Evolutionary conservation across 2,113 vertebrate genomes (phyloP).

Genomic region (Trochalopteron elliotii): DNA sequence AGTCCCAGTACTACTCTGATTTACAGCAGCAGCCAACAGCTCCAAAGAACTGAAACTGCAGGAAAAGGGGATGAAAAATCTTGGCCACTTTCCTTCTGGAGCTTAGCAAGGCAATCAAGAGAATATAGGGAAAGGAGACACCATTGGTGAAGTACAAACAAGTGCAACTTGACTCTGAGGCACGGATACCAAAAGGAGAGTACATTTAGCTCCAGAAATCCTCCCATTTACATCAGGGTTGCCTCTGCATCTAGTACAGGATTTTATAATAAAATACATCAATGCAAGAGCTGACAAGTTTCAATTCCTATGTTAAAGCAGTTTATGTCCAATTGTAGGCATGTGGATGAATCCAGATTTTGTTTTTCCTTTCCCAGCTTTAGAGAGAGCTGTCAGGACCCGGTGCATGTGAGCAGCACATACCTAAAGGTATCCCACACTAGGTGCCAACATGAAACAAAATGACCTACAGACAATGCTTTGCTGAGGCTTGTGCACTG

Average conservation of each 20-base stretch:
- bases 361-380: background rate
- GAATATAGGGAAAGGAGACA: background rate
- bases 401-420: background rate
- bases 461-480: background rate
- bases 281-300: rapidly evolving
- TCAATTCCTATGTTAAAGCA: background rate
- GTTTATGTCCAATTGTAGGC: background rate
- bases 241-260: background rate
- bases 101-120: background rate
- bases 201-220: background rate
- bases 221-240: background rate
- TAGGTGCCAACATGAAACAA: rapidly evolving
- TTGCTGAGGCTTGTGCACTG: no score
- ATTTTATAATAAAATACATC: background rate
- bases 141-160: background rate
- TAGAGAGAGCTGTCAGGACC: background rate
- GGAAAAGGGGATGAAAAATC: background rate
- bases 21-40: background rate
- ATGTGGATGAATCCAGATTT: background rate
- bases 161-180: background rate
- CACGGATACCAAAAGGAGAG: background rate
- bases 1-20: background rate
- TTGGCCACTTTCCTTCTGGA: background rate
- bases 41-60: background rate
- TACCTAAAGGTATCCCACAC: background rate